Evolutionary conservation across 2,113 vertebrate species (phyloP), one percentile per base, ranked within the genome.

Genomic region (Mungos mungo): DNA sequence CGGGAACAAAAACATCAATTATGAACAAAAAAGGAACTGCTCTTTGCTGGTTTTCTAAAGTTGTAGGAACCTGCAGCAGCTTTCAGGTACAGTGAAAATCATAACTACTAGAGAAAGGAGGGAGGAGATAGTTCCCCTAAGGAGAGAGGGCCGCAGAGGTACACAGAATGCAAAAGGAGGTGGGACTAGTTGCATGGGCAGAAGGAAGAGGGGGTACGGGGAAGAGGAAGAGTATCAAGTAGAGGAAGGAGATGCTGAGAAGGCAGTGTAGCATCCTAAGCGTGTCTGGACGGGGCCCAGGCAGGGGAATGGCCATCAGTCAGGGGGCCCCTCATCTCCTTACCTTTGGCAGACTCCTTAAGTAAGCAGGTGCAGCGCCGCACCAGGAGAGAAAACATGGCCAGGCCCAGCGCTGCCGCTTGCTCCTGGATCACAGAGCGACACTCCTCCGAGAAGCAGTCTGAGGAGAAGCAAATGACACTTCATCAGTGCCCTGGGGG

Each of bases 311-410:
- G 68, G 16, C 80, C 79, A 88, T 60, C 54, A 2, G 14, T 23
- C 13, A 63, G 77, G 18, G 35, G 41, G 57, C 9, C 50, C 69
- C 74, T 90, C 63, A 63, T 23, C 63, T 72, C 52, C 98, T 99
- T 98, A 99, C 99, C 99, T 99, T 98, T 98, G 89, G 95, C 66
- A 97, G 99, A 97, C 71, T 99, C 99, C 90, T 98, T 99, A 90
- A 99, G 99, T 94, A 99, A 98, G 95, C 57, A 98, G 52, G 99
- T 99, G 98, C 99, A 99, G 95, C 99, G 99, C 96, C 98, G 99
- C 83, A 99, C 99, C 96, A 99, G 98, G 7, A 99, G 98, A 0
- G 99, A 99, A 96, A 99, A 99, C 99, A 99, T 99, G 96, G 99
- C 98, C 76, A 99, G 99, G 29, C 99, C 99, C 93, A 99, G 98